Conservation (phyloP, 2,797 vertebrate genomes). For the Monodelphis domestica region DNA sequence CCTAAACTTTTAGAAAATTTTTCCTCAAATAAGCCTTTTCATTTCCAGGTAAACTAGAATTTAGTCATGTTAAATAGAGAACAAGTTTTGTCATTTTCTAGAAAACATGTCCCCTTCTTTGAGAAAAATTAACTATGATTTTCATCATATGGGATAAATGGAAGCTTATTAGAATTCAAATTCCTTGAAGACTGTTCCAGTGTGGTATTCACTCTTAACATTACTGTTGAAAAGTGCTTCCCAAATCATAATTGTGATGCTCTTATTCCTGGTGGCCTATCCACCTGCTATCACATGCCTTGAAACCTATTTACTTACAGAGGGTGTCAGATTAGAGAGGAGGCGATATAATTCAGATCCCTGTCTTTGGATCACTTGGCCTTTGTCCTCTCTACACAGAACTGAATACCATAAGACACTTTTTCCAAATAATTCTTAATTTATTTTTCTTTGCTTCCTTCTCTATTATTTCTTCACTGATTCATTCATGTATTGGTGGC, state of each 20-base stretch:
- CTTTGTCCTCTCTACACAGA: slow-evolving; percentile 38
- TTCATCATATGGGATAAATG: slow-evolving; percentile 31
- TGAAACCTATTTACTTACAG: slow-evolving; percentile 31
- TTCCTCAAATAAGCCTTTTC: background rate
- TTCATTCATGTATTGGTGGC: too few relatives aligned
- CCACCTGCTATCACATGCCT: slow-evolving; percentile 10
- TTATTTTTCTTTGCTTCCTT: too few relatives aligned
- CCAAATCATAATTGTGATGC: slow-evolving; percentile 29
- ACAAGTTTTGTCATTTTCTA: slow-evolving; percentile 16
- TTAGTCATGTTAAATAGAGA: slow-evolving; percentile 30
- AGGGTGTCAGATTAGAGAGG: background rate
- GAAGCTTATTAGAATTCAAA: slow-evolving; percentile 28
- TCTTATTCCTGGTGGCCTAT: background rate
- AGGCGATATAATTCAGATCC: background rate
- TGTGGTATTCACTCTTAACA: background rate
- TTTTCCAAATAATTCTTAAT: too few relatives aligned
- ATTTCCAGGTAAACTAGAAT: slow-evolving; percentile 8
- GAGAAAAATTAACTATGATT: slow-evolving; percentile 6
- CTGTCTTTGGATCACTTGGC: background rate
- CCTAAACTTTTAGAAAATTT: slow-evolving; percentile 13
- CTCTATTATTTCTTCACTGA: too few relatives aligned
- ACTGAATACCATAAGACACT: background rate
- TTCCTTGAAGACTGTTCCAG: background rate
- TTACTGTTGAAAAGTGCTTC: background rate
- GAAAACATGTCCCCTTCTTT: slow-evolving; percentile 30